Base-by-base conservation (phyloP, 1,140 invertebrate species). In the Scaptomyza graminum region DNA sequence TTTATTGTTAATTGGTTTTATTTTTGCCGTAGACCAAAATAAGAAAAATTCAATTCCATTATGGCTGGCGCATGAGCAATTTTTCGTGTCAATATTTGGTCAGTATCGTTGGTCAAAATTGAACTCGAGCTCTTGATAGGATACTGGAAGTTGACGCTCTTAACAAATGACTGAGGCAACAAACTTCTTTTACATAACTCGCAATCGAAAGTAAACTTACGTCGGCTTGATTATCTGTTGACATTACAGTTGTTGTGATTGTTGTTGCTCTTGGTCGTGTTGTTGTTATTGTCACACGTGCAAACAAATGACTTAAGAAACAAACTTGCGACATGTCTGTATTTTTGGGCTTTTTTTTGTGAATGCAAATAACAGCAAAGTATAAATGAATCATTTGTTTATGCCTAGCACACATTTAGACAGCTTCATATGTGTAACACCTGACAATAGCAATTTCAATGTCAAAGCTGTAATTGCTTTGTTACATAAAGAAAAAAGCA, bases 381-480 rank as follows among this genome's bases (percentile, higher is more conserved):
- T 37, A 31, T 9, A 71, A 65, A 61, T 69, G 60, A 77, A 65
- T 74, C 60, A 74, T 55, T 63, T 67, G 64, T 71, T 71, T 71
- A 54, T 47, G 62, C 54, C 28, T 56, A 57, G 62, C 47, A 70
- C 39, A 70, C 46, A 56, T 25, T 65, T 13, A 25, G 16, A 22
- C 7, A 41, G 6, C 1, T 5, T n/a, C 11, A 11, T 34, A 22
- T 50, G 8, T 59, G 65, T 61, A 44, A 60, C 34, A 41, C 8
- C 31, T 47, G 41, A 54, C 63, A 67, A 47, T 49, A 75, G 80
- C 50, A 64, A 62, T 72, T 85, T 85, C 82, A 87, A 85, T 85
- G 82, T 75, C 82, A 87, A 74, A 71, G 61, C 46, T 77, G 61
- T 87, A 81, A 81, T 85, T 82, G 63, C 63, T 69, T 66, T 34